Evolutionary conservation across 2,113 vertebrate species (phyloP), one percentile per base, ranked within the genome.

Genomic region (Heliornis fulica): DNA sequence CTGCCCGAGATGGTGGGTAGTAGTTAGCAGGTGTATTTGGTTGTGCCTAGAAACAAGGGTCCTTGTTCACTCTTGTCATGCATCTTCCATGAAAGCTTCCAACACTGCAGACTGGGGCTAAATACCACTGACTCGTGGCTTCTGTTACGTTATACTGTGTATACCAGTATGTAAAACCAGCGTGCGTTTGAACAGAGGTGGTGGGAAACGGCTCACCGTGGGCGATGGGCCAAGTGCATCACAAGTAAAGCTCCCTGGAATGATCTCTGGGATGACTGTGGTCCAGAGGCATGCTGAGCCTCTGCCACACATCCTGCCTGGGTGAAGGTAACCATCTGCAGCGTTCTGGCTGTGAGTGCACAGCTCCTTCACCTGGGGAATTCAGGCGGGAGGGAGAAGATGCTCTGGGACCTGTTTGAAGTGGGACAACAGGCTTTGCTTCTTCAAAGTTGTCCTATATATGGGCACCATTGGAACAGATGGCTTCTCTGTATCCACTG

Each of bases 91-190:
- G 20, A 51, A 86, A 90, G 43, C 64, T 70, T 78, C 56, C 46
- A 87, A 3, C 7, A 0, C 34, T 81, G 41, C 61, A 48, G 31
- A 78, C 48, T 7, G 38, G 51, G 68, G 82, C 83, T 60, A 64
- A 87, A 71, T 34, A 38, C 56, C 75, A 38, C 60, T 90, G 83
- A 66, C 85, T 90, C 6, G 0, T n/a, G 50, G 41, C 34, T 54
- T 36, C 38, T 70, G 75, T 46, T 46, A 22, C 46, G 6, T 14
- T 46, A 46, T 21, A n/a, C 22, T 46, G 46, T 46, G 22, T 22
- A 22, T 22, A 46, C 46, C 46, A 46, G 20, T 46, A 46, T 46
- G 0, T 45, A 46, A 5, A 9, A 36, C 3, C 0, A 0, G 59
- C 1, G 1, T 3, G 13, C 9, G 31, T 74, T 74, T 77, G 61